phyloP scores from a whole-genome alignment of 2,113 vertebrate species.

The Monopterus albus region DNA sequence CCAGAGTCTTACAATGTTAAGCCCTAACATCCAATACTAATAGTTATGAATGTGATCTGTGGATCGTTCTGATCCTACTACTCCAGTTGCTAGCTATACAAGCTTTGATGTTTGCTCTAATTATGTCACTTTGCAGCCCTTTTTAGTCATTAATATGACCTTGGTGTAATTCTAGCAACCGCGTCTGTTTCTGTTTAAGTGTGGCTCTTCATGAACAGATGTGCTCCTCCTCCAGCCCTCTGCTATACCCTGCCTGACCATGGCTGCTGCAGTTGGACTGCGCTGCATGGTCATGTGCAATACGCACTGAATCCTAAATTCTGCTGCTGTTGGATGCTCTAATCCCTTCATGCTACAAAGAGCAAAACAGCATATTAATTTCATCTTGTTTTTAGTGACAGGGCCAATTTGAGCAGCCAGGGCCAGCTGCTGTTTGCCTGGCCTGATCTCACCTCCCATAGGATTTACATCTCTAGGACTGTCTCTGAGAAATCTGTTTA shows the following conservation, averaged over 20 bases:
- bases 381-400: constrained; percentile 63
- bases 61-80: constrained; percentile 32
- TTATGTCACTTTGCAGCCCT: constrained; percentile 54
- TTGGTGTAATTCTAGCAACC: constrained; percentile 51
- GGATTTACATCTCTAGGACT: constrained; percentile 64
- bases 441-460: constrained; percentile 45
- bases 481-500: constrained; percentile 68
- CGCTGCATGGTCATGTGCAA: constrained; percentile 35
- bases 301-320: constrained; percentile 56
- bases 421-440: constrained; percentile 41
- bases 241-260: constrained; percentile 1
- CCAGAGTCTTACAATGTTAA: not conserved
- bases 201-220: constrained; percentile 35
- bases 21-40: constrained; percentile 19
- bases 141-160: constrained; percentile 48
- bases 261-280: constrained; percentile 22
- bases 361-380: constrained; percentile 68
- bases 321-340: constrained; percentile 53
- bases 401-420: constrained; percentile 62
- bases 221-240: constrained; percentile 28
- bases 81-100: constrained; percentile 12
- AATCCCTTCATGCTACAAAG: constrained; percentile 56
- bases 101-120: constrained; percentile 56
- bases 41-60: constrained; percentile 31
- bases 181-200: constrained; percentile 36